Percentiles rank a stretch among this genome's conserved stretches.
phyloP scores from a whole-genome alignment of 2,113 vertebrate genomes.

The Ramphastos sulfuratus region DNA sequence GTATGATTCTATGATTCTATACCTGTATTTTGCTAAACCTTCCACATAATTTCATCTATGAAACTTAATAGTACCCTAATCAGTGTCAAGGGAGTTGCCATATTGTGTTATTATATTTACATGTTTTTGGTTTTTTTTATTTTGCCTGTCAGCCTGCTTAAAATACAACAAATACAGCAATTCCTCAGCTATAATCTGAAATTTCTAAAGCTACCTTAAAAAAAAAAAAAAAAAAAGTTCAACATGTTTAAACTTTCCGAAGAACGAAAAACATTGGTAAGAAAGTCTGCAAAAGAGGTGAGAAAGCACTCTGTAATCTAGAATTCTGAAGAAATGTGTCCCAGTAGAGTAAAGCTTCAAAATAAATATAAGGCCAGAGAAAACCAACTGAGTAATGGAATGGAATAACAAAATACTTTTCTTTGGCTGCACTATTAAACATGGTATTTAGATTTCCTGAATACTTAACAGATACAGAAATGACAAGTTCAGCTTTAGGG shows the following conservation, averaged over 20 bases:
- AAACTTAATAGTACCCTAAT: background rate
- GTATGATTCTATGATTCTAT: too few relatives aligned
- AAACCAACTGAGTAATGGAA: background rate
- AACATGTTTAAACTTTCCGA: background rate
- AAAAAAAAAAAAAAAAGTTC: background rate
- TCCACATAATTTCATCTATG: background rate
- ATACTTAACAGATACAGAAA: background rate
- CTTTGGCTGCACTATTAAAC: background rate
- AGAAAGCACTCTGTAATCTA: background rate
- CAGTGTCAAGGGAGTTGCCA: background rate
- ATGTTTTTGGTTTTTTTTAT: background rate
- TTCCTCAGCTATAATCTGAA: background rate
- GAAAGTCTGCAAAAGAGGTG: background rate
- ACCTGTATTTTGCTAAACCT: background rate
- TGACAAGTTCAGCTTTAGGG: background rate
- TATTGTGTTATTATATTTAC: background rate
- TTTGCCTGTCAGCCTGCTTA: background rate
- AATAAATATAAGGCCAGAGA: background rate
- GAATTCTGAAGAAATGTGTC: background rate
- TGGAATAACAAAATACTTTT: background rate
- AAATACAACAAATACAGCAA: background rate
- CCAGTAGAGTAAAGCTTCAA: background rate
- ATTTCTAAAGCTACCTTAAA: background rate
- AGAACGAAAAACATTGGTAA: background rate
- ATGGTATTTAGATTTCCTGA: background rate